These are phyloP conservation scores for Spinus olivaceus DNA, from an alignment of 2,797 vertebrate species.

Conservation along the genomic window DNA sequence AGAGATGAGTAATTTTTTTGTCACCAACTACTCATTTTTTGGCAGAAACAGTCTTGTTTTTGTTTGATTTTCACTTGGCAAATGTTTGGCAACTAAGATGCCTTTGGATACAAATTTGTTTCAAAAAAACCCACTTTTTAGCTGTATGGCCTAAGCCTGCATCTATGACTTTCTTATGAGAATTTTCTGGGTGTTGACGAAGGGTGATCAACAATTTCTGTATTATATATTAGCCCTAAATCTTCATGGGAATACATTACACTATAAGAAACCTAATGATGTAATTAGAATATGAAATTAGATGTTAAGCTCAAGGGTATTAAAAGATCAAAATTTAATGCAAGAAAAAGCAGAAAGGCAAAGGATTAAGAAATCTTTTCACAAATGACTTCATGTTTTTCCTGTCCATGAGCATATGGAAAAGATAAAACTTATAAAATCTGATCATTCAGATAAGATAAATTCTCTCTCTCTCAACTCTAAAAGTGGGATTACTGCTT, in stretches of 20 bases:
- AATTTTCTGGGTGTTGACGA: neutral
- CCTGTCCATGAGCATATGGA: neutral
- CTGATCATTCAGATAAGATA: neutral
- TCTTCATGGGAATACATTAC: neutral
- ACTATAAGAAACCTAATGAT: neutral
- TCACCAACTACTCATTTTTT: neutral
- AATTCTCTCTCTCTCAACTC: neutral
- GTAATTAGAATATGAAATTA: constrained; percentile 18
- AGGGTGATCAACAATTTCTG: neutral
- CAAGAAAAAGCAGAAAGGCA: neutral
- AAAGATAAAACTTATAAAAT: neutral
- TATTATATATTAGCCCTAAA: neutral
- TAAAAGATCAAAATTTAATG: neutral
- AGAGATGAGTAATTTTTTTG: neutral
- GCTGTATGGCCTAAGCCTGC: neutral
- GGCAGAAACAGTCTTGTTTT: neutral
- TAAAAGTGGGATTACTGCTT: neutral
- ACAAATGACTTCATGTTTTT: constrained; percentile 2
- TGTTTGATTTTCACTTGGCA: neutral
- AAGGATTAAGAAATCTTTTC: constrained; percentile 8
- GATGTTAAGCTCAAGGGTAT: neutral
- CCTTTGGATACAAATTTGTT: neutral
- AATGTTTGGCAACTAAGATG: neutral
- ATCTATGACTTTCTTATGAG: neutral
- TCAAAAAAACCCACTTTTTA: neutral